These are phyloP conservation scores for Spea bombifrons DNA, from an alignment of 2,113 vertebrate species.

Conservation along the genomic window DNA sequence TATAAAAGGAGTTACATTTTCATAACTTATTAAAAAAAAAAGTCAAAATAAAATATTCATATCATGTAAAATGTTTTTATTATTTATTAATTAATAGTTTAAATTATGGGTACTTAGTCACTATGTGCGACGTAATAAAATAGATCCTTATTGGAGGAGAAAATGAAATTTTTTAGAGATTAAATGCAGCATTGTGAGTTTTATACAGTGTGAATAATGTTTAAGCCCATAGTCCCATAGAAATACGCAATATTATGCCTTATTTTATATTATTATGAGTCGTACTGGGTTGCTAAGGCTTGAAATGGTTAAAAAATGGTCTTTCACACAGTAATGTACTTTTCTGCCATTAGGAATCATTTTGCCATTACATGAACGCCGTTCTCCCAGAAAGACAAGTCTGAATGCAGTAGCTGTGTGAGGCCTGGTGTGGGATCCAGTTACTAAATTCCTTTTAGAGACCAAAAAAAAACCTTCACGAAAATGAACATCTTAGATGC, in stretches of 20 bases:
- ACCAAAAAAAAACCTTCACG: conserved; percentile 55
- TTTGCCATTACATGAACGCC: conserved; percentile 55
- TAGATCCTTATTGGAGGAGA: too few species aligned
- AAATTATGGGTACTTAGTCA: background rate
- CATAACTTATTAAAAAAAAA: too few species aligned
- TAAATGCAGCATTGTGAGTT: too few species aligned
- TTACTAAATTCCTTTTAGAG: conserved; percentile 58
- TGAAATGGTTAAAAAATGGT: conserved; percentile 59
- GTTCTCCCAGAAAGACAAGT: conserved; percentile 46
- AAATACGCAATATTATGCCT: too few species aligned
- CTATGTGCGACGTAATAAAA: too few species aligned
- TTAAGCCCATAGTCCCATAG: too few species aligned
- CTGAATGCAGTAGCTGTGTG: conserved; percentile 47
- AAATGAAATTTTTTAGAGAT: too few species aligned
- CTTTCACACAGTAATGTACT: conserved; percentile 55
- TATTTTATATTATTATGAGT: too few species aligned
- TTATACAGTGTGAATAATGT: too few species aligned
- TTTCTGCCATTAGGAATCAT: conserved; percentile 53
- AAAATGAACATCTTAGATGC: conserved; percentile 51
- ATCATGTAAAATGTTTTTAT: background rate
- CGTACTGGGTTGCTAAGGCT: too few species aligned
- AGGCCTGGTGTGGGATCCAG: conserved; percentile 51
- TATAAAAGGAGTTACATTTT: too few species aligned
- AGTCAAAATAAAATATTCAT: too few species aligned
- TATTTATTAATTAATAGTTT: background rate